Evolutionary conservation across 1,140 invertebrate genomes (phyloP).

Genomic region (Euwallacea similis): DNA sequence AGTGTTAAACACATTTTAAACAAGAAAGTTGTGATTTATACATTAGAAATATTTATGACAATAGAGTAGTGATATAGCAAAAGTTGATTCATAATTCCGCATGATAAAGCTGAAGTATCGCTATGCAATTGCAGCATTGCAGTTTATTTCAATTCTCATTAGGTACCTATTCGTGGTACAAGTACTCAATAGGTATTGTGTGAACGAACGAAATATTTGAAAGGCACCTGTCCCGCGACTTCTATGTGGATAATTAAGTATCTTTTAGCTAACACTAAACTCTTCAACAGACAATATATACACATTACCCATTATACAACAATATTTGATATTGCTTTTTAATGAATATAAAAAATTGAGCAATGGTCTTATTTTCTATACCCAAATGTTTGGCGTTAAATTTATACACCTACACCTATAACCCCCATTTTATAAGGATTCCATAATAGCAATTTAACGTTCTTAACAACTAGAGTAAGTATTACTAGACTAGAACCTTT

Average conservation of each 20-base stretch:
- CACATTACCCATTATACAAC: conserved; percentile 4
- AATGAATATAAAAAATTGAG: conserved; percentile 33
- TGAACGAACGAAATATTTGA: background rate
- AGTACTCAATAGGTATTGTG: too few species aligned
- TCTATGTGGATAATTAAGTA: background rate
- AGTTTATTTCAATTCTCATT: too few species aligned
- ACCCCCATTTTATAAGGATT: conserved; percentile 9
- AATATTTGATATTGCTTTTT: conserved; percentile 27
- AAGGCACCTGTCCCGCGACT: conserved; percentile 6
- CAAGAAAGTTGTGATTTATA: too few species aligned
- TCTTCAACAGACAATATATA: conserved; percentile 8
- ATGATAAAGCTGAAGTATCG: too few species aligned
- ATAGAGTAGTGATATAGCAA: too few species aligned
- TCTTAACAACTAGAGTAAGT: conserved; percentile 3
- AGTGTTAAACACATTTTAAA: too few species aligned
- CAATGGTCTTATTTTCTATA: conserved; percentile 18
- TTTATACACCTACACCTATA: conserved; percentile 12
- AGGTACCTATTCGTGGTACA: too few species aligned
- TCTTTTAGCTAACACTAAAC: conserved; percentile 5
- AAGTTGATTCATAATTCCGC: too few species aligned
- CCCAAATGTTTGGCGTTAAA: conserved; percentile 5
- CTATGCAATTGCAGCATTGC: too few species aligned
- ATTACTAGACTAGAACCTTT: conserved; percentile 20
- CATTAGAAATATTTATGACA: too few species aligned
- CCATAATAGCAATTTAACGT: conserved; percentile 12